A percentile compares a stretch with the other conserved stretches of the same genome.
These are phyloP conservation scores for Chanos chanos DNA, from an alignment of 2,797 vertebrate genomes.

Conservation along the genomic window DNA sequence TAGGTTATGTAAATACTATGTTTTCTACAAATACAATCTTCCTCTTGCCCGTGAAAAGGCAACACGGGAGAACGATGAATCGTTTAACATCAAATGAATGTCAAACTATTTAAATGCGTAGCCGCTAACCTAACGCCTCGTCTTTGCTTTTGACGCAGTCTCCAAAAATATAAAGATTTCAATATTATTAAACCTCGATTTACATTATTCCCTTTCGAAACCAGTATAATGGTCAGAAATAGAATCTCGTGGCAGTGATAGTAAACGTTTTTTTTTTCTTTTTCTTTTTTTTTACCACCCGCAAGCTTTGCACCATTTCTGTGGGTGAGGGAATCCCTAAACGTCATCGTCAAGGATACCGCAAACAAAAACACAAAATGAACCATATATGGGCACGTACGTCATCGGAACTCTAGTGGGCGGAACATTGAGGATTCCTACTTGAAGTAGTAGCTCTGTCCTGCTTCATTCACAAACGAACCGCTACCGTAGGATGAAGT, in stretches of 20 bases:
- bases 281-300: constrained; percentile 79
- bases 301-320: constrained; percentile 71
- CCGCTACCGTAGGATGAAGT: constrained; percentile 53
- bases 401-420: constrained; percentile 90
- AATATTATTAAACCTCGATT: constrained; percentile 48
- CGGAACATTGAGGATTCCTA: constrained; percentile 70
- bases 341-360: constrained; percentile 97
- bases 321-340: constrained; percentile 96
- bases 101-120: no score
- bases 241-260: constrained; percentile 66
- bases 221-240: constrained; percentile 71
- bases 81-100: no score
- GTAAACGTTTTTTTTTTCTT: constrained; percentile 79
- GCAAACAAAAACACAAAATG: constrained; percentile 88
- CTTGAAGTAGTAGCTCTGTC: constrained; percentile 52
- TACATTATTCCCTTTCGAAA: constrained; percentile 58
- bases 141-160: no score
- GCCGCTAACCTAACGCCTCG: no score
- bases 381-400: constrained; percentile 95
- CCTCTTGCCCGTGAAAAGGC: no score
- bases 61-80: no score
- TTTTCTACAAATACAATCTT: no score
- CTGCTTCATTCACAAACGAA: constrained; percentile 90
- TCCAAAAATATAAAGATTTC: constrained; percentile 54
- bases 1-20: no score